A percentile compares a stretch with the other conserved stretches of the same genome.
phyloP scores from a whole-genome alignment of 2,888 invertebrate species.

The Eupithecia centaureata region DNA sequence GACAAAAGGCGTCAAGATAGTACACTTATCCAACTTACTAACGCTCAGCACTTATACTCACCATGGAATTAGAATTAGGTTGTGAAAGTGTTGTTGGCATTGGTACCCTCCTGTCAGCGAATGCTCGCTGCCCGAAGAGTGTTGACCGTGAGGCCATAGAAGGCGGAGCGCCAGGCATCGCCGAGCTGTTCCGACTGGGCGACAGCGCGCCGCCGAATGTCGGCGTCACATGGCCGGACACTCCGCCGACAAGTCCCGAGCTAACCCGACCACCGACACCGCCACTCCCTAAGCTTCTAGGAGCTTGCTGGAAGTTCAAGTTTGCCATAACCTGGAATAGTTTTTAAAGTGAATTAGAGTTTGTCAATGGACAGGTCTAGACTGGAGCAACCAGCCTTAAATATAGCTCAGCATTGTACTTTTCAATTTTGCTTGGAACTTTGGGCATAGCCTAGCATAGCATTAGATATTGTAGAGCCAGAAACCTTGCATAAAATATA shows the following conservation, averaged over 20 bases:
- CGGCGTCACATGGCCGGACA: conserved; percentile 82
- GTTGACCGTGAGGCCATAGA: conserved; percentile 85
- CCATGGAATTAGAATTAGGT: conserved; percentile 82
- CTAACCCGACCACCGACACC: conserved; percentile 80
- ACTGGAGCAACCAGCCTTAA: background rate
- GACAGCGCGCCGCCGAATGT: conserved; percentile 79
- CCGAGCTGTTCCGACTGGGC: conserved; percentile 73
- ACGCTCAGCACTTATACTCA: conserved; percentile 50
- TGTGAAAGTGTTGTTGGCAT: conserved; percentile 85
- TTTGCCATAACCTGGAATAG: conserved; percentile 92
- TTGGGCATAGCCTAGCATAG: too few relatives aligned
- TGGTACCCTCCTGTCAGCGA: conserved; percentile 89
- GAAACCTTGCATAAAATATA: too few relatives aligned
- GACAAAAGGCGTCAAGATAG: too few relatives aligned
- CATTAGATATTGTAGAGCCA: too few relatives aligned
- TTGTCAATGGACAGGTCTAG: background rate
- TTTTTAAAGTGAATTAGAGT: background rate
- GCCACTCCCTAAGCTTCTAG: conserved; percentile 93
- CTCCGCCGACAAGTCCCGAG: conserved; percentile 91
- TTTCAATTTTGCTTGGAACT: too few relatives aligned
- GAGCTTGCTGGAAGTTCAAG: conserved; percentile 95
- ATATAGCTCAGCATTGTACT: too few relatives aligned
- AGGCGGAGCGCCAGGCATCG: conserved; percentile 81
- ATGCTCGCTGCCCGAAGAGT: conserved; percentile 91
- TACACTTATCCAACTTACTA: background rate